Percentiles rank a stretch among this genome's conserved stretches.
Conservation (phyloP, 2,797 vertebrate species). For the Oryzias sinensis region DNA sequence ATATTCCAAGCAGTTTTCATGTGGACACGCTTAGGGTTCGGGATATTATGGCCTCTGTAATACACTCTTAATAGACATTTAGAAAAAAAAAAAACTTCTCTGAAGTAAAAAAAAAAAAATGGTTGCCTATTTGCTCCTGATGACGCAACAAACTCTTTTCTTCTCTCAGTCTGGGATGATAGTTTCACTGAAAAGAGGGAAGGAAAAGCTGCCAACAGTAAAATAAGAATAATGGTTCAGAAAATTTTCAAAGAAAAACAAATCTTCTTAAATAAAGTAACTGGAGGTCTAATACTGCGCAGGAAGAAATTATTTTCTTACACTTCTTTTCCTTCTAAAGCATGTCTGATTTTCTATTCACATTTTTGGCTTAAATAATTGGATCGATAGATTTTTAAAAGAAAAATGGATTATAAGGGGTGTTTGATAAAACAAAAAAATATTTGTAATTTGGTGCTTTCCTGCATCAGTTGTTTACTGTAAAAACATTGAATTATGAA, state of each 20-base stretch:
- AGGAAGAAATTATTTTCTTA: neutral
- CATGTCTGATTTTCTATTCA: neutral
- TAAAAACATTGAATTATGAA: no score
- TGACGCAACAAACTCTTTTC: slow-evolving; percentile 32
- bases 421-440: no score
- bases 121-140: slow-evolving; percentile 43
- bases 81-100: slow-evolving; percentile 44
- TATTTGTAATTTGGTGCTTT: no score
- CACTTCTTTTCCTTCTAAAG: slow-evolving; percentile 23
- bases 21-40: slow-evolving; percentile 15
- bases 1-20: slow-evolving; percentile 41
- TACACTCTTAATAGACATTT: slow-evolving; percentile 57
- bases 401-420: no score
- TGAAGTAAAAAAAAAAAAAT: slow-evolving; percentile 52
- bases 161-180: slow-evolving; percentile 56
- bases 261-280: slow-evolving; percentile 42
- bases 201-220: slow-evolving; percentile 30
- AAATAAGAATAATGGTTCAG: slow-evolving; percentile 30
- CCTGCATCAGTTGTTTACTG: no score
- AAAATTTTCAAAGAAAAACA: slow-evolving; percentile 33
- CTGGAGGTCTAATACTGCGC: slow-evolving; percentile 31
- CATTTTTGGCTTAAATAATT: no score
- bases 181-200: slow-evolving; percentile 36
- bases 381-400: no score
- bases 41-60: slow-evolving; percentile 39